phyloP scores from a whole-genome alignment of 2,797 vertebrate species.

The Botia almorhae region DNA sequence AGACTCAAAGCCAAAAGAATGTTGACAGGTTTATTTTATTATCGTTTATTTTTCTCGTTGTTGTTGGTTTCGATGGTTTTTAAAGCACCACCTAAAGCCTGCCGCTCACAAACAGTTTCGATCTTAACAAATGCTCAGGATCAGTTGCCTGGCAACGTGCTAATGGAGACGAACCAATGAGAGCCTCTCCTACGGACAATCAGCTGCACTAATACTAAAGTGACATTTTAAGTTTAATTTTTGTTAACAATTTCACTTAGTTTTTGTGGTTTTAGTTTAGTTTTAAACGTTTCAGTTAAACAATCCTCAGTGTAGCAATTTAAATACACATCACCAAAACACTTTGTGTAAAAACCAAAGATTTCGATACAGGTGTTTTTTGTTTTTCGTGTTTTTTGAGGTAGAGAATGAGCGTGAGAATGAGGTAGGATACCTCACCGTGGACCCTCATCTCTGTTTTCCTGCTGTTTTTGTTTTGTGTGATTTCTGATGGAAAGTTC shows the following conservation, averaged over 20 bases:
- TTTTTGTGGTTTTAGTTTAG: slow-evolving; percentile 76
- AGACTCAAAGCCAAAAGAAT: slow-evolving; percentile 82
- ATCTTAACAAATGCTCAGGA: slow-evolving; percentile 50
- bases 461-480: slow-evolving; percentile 37
- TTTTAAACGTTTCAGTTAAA: slow-evolving; percentile 51
- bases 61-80: slow-evolving; percentile 58
- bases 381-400: slow-evolving; percentile 7
- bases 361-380: slow-evolving; percentile 24
- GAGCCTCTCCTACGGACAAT: slow-evolving; percentile 30
- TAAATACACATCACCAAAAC: slow-evolving; percentile 33
- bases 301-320: slow-evolving; percentile 47
- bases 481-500: not conserved
- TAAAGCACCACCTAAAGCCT: slow-evolving; percentile 60
- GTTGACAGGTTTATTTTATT: slow-evolving; percentile 67
- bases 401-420: slow-evolving; percentile 30
- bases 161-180: slow-evolving; percentile 21
- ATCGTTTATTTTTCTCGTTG: slow-evolving; percentile 66
- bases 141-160: slow-evolving; percentile 45
- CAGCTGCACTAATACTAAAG: slow-evolving; percentile 47
- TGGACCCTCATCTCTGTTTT: slow-evolving; percentile 41
- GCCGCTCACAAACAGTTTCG: slow-evolving; percentile 39
- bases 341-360: slow-evolving; percentile 5
- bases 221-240: slow-evolving; percentile 26
- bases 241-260: slow-evolving; percentile 49
- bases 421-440: not conserved